phyloP scores from a whole-genome alignment of 1,140 invertebrate genomes.

The Steinernema khuongi region DNA sequence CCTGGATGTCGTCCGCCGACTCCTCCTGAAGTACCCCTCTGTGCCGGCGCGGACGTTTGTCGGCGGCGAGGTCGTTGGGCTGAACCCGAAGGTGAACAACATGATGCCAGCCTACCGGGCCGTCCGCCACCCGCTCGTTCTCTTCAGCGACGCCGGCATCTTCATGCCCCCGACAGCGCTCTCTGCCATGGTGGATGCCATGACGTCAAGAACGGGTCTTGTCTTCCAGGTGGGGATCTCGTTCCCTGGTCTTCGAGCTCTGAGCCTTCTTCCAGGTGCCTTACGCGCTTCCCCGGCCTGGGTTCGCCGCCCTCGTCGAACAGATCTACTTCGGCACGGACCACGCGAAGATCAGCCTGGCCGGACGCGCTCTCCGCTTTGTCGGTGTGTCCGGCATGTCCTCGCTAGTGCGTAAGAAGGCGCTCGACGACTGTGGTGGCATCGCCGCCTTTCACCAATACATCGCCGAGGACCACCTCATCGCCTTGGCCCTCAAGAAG shows the following conservation, averaged over 20 bases:
- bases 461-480: conserved; percentile 95
- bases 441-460: conserved; percentile 81
- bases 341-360: conserved; percentile 88
- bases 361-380: conserved; percentile 80
- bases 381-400: conserved; percentile 99
- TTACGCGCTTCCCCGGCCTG: conserved; percentile 82
- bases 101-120: conserved; percentile 88
- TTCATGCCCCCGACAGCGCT: conserved; percentile 78
- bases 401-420: conserved; percentile 78
- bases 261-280: conserved; percentile 91
- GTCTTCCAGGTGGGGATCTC: conserved; percentile 98
- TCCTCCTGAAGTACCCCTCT: conserved; percentile 82
- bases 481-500: conserved; percentile 82
- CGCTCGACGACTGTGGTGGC: conserved; percentile 86
- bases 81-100: conserved; percentile 99
- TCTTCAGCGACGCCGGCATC: conserved; percentile 93
- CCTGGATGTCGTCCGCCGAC: conserved; percentile 75
- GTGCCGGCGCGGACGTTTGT: conserved; percentile 64
- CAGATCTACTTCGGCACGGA: conserved; percentile 97
- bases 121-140: conserved; percentile 78
- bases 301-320: conserved; percentile 90
- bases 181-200: conserved; percentile 84
- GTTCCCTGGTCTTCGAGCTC: conserved; percentile 83
- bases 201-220: conserved; percentile 81
- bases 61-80: conserved; percentile 72